Conservation (phyloP, 2,113 vertebrate species). For the Zeus faber region DNA sequence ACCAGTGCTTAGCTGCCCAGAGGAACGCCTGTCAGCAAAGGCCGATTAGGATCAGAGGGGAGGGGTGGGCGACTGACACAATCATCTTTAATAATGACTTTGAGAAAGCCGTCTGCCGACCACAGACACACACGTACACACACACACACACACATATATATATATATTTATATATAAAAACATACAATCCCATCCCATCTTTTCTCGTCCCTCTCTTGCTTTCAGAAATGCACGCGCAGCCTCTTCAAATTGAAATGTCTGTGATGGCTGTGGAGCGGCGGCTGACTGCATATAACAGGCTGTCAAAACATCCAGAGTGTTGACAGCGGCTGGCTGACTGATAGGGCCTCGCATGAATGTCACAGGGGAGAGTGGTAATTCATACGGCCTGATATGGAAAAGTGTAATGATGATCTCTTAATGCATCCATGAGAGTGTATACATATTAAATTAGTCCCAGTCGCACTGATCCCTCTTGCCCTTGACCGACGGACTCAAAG, state of each 20-base stretch:
- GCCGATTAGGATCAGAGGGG: constrained; percentile 74
- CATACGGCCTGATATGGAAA: constrained; percentile 44
- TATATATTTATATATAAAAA: no score
- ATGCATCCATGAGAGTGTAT: constrained; percentile 52
- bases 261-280: constrained; percentile 55
- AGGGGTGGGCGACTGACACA: constrained; percentile 65
- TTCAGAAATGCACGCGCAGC: not conserved
- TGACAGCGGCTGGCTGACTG: constrained; percentile 55
- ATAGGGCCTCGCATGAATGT: constrained; percentile 59
- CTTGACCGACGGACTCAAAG: constrained; percentile 27
- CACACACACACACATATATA: constrained; percentile 22
- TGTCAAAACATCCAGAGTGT: constrained; percentile 63
- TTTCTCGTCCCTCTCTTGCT: not conserved
- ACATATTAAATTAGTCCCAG: constrained; percentile 43
- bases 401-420: constrained; percentile 57
- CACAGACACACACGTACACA: constrained; percentile 26
- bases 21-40: constrained; percentile 73
- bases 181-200: constrained; percentile 2
- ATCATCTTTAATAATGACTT: constrained; percentile 78
- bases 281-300: constrained; percentile 50
- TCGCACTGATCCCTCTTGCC: constrained; percentile 39
- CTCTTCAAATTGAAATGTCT: constrained; percentile 67
- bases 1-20: constrained; percentile 67
- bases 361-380: constrained; percentile 57
- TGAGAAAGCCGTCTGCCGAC: constrained; percentile 52